Percentiles rank a stretch among this genome's conserved stretches.
These are phyloP conservation scores for Drosophila glabriapex DNA, from an alignment of 2,888 invertebrate species.

Conservation along the genomic window DNA sequence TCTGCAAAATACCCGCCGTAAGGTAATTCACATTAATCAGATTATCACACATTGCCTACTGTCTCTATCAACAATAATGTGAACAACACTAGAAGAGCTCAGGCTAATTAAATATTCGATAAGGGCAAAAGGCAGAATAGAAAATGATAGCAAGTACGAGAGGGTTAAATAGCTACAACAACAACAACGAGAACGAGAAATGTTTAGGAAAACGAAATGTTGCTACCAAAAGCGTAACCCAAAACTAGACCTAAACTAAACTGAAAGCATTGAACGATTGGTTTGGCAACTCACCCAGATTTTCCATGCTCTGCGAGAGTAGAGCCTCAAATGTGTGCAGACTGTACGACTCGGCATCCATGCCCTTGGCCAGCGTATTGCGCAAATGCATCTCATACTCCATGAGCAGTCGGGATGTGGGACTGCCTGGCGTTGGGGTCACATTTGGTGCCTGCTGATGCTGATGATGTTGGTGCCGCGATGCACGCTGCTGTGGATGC, in stretches of 20 bases:
- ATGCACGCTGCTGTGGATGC: conserved; percentile 71
- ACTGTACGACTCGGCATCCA: conserved; percentile 98
- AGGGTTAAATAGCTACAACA: conserved; percentile 53
- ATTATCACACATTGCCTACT: conserved; percentile 53
- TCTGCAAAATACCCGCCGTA: conserved; percentile 8
- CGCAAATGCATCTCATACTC: conserved; percentile 97
- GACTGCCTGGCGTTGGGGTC: conserved; percentile 92
- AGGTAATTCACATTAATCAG: conserved; percentile 64
- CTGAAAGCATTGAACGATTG: neutral
- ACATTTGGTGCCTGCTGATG: conserved; percentile 89
- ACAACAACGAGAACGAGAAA: conserved; percentile 62
- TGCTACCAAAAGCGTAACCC: conserved; percentile 37
- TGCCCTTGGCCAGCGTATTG: conserved; percentile 96
- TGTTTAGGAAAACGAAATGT: conserved; percentile 32
- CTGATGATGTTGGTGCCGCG: conserved; percentile 88
- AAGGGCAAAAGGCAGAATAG: conserved; percentile 45
- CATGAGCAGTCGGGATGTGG: conserved; percentile 93
- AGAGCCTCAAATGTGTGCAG: conserved; percentile 97
- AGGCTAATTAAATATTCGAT: conserved; percentile 78
- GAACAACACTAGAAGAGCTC: conserved; percentile 19
- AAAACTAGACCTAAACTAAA: conserved; percentile 38
- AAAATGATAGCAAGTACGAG: conserved; percentile 32
- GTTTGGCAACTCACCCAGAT: conserved; percentile 89
- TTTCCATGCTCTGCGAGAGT: conserved; percentile 97
- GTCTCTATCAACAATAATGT: neutral